A percentile compares a stretch with the other conserved stretches of the same genome.
Conservation (phyloP, 1,140 invertebrate species). For the Apis florea region DNA sequence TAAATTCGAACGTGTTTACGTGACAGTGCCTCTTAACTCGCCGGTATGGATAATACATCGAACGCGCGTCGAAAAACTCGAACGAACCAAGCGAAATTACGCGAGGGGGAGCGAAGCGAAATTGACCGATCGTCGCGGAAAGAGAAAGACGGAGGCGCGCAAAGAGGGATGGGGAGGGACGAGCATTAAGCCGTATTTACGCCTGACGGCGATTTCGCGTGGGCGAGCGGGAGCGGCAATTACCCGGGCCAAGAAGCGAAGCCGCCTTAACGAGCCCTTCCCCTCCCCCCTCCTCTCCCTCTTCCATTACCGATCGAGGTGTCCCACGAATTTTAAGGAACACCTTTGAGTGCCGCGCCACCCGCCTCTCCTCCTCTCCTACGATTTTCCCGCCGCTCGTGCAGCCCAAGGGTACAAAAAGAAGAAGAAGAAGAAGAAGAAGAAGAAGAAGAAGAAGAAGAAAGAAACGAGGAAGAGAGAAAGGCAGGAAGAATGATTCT, state of each 20-base stretch:
- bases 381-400: constrained; percentile 55
- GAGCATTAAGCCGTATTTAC: constrained; percentile 65
- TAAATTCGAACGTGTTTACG: too few relatives aligned
- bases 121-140: not conserved
- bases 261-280: constrained; percentile 58
- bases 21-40: too few relatives aligned
- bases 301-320: constrained; percentile 59
- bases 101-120: not conserved
- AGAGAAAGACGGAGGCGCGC: not conserved
- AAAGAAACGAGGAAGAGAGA: not conserved
- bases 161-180: constrained; percentile 30
- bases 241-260: constrained; percentile 61
- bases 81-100: too few relatives aligned
- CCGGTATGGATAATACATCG: too few relatives aligned
- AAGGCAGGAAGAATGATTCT: constrained; percentile 46
- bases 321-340: constrained; percentile 66
- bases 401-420: constrained; percentile 19
- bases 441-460: not conserved
- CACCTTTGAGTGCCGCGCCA: constrained; percentile 58
- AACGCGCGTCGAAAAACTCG: too few relatives aligned
- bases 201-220: constrained; percentile 61
- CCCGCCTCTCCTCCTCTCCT: constrained; percentile 50
- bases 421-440: not conserved
- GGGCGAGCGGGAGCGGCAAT: constrained; percentile 62
- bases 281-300: not conserved